A percentile compares a stretch with the other conserved stretches of the same genome.
Evolutionary conservation across 1,140 invertebrate genomes (phyloP).

Genomic region (Musca domestica): DNA sequence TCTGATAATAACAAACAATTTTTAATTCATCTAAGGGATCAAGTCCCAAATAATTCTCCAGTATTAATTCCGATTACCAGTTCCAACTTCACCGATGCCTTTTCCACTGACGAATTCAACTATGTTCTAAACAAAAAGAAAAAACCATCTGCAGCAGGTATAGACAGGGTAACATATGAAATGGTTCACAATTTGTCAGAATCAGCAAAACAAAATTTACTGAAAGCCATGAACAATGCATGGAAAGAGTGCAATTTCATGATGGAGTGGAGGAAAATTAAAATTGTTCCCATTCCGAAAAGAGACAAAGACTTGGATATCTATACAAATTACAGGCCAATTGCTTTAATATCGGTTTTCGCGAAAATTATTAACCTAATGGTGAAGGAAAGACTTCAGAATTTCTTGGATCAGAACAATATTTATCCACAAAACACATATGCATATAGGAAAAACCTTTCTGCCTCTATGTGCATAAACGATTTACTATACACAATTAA

Average conservation of each 20-base stretch:
- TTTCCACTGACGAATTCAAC: background rate
- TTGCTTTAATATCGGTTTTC: slow-evolving; percentile 4
- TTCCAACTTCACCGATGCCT: background rate
- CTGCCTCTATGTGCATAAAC: no score
- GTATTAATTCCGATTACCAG: background rate
- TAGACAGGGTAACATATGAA: no score
- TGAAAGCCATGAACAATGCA: background rate
- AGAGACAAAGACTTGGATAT: background rate
- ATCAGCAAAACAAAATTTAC: background rate
- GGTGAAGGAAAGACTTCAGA: background rate
- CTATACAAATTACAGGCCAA: background rate
- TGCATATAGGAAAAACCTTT: no score
- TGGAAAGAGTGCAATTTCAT: background rate
- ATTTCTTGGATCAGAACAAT: background rate
- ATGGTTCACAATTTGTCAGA: background rate
- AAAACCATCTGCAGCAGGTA: background rate
- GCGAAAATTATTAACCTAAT: slow-evolving; percentile 1
- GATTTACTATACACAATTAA: background rate
- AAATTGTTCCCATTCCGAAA: slow-evolving; percentile 11
- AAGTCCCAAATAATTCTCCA: background rate
- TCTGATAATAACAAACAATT: no score
- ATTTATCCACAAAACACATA: background rate
- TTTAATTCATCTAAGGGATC: background rate
- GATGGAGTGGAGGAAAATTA: background rate
- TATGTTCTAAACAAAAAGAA: background rate